A percentile compares a stretch with the other conserved stretches of the same genome.
These are phyloP conservation scores for Neosilurus mollespiculum DNA, from an alignment of 2,797 vertebrate genomes.

Conservation along the genomic window DNA sequence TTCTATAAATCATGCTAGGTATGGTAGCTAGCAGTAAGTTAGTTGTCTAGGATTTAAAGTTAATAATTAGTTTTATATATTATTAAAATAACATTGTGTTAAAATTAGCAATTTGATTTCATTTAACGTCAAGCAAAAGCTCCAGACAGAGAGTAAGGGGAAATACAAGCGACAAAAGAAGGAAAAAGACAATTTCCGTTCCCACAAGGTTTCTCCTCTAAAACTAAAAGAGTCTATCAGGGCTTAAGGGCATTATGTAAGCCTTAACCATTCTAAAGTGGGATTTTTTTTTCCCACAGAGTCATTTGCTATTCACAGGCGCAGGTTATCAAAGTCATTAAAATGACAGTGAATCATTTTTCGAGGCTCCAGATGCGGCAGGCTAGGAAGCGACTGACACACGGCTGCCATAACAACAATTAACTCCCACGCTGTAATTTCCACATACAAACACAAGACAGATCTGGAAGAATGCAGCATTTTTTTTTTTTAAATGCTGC, in stretches of 20 bases:
- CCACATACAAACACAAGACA: slow-evolving; percentile 16
- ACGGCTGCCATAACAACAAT: slow-evolving; percentile 43
- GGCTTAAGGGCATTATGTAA: background rate
- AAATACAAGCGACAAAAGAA: background rate
- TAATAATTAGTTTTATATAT: background rate
- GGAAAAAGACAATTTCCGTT: background rate
- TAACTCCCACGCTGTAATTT: slow-evolving; percentile 42
- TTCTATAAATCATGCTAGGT: background rate
- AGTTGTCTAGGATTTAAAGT: background rate
- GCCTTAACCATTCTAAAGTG: background rate
- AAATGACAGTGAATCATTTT: slow-evolving; percentile 51
- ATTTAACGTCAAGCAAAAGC: background rate
- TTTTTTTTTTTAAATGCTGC: background rate
- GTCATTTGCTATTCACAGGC: slow-evolving; percentile 26
- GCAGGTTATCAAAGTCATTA: slow-evolving; percentile 57
- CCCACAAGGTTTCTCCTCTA: background rate
- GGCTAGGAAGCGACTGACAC: slow-evolving; percentile 53
- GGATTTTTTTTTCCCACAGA: background rate
- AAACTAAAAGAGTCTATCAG: background rate
- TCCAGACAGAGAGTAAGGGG: background rate
- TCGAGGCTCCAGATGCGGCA: slow-evolving; percentile 49
- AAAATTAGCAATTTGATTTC: background rate
- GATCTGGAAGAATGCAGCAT: slow-evolving; percentile 4
- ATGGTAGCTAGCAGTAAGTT: background rate
- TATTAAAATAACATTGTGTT: background rate